A percentile compares a stretch with the other conserved stretches of the same genome.
Conservation (phyloP, 2,113 vertebrate genomes). For the Tringa solitaria region DNA sequence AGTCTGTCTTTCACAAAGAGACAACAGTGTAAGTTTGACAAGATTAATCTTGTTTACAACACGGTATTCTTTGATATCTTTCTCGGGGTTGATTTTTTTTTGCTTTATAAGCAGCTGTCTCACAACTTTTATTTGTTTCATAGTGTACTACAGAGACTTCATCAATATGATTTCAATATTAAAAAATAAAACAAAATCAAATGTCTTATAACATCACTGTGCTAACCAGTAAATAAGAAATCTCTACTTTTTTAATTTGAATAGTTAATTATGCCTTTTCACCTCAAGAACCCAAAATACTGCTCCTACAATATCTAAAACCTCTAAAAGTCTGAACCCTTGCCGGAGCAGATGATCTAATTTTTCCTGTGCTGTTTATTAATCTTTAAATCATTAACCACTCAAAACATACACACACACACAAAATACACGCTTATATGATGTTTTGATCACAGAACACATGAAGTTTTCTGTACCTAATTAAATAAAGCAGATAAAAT, state of each 20-base stretch:
- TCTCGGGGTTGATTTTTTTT: background rate
- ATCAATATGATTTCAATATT: background rate
- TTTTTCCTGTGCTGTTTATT: background rate
- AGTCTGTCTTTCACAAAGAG: background rate
- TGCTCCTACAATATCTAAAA: background rate
- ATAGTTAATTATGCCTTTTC: background rate
- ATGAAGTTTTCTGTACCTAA: background rate
- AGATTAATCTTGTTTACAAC: background rate
- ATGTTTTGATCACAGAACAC: background rate
- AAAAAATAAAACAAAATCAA: background rate
- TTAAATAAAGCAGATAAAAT: background rate
- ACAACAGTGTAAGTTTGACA: background rate
- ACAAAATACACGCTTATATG: background rate
- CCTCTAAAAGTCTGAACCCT: background rate
- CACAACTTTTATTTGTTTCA: background rate
- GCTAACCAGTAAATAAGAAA: background rate
- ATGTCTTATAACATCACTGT: background rate
- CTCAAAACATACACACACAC: background rate
- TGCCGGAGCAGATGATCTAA: background rate
- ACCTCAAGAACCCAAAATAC: background rate
- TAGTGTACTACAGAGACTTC: background rate
- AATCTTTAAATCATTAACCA: background rate
- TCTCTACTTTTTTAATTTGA: background rate
- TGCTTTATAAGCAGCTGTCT: background rate
- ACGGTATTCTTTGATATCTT: background rate